Base-by-base conservation (phyloP, 2,888 invertebrate genomes). In the Drosophila acutilabella region DNA sequence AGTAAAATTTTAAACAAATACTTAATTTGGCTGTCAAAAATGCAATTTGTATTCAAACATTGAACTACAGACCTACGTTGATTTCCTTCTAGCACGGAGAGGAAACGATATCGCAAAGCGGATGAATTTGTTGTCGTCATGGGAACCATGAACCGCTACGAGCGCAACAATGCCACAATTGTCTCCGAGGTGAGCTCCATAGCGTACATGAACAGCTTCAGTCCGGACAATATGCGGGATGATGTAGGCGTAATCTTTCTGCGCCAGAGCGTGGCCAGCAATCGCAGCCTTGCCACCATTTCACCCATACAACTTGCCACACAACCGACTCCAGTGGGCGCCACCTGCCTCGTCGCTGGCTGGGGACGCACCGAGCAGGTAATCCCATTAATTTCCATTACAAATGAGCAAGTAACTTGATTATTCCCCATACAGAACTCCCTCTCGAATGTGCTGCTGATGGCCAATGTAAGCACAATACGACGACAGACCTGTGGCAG, bases 171-270 rank as follows among this genome's bases (percentile, higher is more conserved):
- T 5, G 81, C 83, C 13, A 92, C 92, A 5, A 88, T 92, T 38
- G 74, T 90, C 0, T 90, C 90, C 2, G 78, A 75, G 26, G 91
- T 92, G 0, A 84, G 64, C 41, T 89, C 89, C 20, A 81, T 92
- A 26, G 85, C 84, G 3, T 82, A 84, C n/a, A 88, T 81, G 78
- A 78, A 81, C 16, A 87, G 87, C 40, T 92, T 92, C 53, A 83
- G 72, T 48, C 78, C 84, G 59, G 80, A 81, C 30, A 89, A 81
- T 14, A 87, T 92, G 91, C 78, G 81, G 2, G 91, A 92, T 61
- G 92, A 92, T 71, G 86, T 92, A 33, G 92, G 90, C 0, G 57
- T 92, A 6, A 80, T 92, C 64, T 91, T 91, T 40, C 65, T 92
- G 1, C 77, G 82, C 42, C 76, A 48, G 0, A 89, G 83, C 0